These are phyloP conservation scores for Oxyscelio sp. DNA, from an alignment of 2,888 invertebrate species.

Conservation along the genomic window DNA sequence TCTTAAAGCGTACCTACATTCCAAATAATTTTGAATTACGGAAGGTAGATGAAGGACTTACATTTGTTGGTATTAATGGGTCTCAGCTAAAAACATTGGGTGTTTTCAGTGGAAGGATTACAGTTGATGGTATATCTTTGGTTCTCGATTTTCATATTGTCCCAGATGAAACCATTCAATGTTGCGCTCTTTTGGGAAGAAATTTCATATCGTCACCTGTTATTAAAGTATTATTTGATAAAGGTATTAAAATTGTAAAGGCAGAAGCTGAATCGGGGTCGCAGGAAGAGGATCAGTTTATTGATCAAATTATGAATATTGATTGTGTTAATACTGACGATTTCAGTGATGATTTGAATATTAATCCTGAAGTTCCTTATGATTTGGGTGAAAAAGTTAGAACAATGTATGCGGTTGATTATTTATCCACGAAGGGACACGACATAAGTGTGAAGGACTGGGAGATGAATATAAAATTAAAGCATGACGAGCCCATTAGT, in stretches of 20 bases:
- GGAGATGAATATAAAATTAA: not conserved
- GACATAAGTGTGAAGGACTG: not conserved
- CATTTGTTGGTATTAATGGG: not conserved
- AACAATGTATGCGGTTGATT: not conserved
- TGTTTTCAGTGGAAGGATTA: not conserved
- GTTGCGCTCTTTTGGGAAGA: slow-evolving; percentile 32
- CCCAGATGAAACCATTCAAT: slow-evolving; percentile 23
- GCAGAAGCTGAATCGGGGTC: too few species aligned
- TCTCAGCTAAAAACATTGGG: not conserved
- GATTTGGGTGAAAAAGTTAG: too few species aligned
- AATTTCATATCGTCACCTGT: slow-evolving; percentile 17
- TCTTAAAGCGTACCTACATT: slow-evolving; percentile 16
- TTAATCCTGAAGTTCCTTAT: too few species aligned
- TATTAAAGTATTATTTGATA: not conserved
- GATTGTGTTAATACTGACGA: not conserved
- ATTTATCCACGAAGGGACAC: not conserved
- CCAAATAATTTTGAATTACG: not conserved
- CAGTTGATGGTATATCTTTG: not conserved
- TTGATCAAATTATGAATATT: not conserved
- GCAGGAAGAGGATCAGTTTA: too few species aligned
- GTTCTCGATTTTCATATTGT: slow-evolving; percentile 27
- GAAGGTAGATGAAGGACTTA: not conserved
- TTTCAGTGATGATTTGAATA: not conserved
- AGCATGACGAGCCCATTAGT: not conserved
- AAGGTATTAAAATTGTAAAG: not conserved